phyloP scores from a whole-genome alignment of 2,888 invertebrate species.

The Agriopis aurantiaria region DNA sequence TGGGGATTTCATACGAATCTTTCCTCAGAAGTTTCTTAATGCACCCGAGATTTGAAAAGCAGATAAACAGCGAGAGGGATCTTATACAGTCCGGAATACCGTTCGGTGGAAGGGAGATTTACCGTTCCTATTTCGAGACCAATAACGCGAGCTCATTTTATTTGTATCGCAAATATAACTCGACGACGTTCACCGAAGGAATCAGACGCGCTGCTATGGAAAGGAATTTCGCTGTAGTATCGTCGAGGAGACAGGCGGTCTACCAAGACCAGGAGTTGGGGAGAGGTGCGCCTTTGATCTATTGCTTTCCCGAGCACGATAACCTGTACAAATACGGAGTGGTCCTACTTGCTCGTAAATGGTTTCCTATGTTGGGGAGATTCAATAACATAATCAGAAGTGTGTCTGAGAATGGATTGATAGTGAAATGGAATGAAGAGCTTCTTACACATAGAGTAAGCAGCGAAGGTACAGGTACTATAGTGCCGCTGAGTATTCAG shows the following conservation, averaged over 20 bases:
- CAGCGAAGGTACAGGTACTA: slow-evolving; percentile 62
- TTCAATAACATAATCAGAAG: slow-evolving; percentile 80
- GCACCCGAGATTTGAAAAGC: slow-evolving; percentile 83
- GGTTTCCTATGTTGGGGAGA: slow-evolving; percentile 78
- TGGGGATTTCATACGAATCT: slow-evolving; percentile 82
- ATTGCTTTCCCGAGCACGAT: slow-evolving; percentile 78
- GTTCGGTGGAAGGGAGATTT: slow-evolving; percentile 81
- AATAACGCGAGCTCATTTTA: slow-evolving; percentile 80
- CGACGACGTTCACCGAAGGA: slow-evolving; percentile 75
- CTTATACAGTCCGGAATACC: slow-evolving; percentile 76
- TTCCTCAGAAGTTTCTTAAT: slow-evolving; percentile 83
- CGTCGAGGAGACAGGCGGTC: slow-evolving; percentile 77
- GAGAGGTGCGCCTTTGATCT: slow-evolving; percentile 73
- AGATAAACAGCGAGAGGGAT: slow-evolving; percentile 78
- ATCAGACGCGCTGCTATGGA: slow-evolving; percentile 70
- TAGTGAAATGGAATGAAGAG: slow-evolving; percentile 82
- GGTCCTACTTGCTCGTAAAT: slow-evolving; percentile 76
- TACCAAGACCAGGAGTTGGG: slow-evolving; percentile 80
- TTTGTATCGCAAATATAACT: slow-evolving; percentile 81
- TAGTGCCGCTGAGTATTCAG: slow-evolving; percentile 71
- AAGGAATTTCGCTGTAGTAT: slow-evolving; percentile 78
- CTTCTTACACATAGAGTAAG: slow-evolving; percentile 66
- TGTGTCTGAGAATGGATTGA: slow-evolving; percentile 80
- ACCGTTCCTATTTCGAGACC: slow-evolving; percentile 81
- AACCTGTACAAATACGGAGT: slow-evolving; percentile 83